Evolutionary conservation across 1,140 invertebrate species (phyloP).

Genomic region (Bicyclus anynana): DNA sequence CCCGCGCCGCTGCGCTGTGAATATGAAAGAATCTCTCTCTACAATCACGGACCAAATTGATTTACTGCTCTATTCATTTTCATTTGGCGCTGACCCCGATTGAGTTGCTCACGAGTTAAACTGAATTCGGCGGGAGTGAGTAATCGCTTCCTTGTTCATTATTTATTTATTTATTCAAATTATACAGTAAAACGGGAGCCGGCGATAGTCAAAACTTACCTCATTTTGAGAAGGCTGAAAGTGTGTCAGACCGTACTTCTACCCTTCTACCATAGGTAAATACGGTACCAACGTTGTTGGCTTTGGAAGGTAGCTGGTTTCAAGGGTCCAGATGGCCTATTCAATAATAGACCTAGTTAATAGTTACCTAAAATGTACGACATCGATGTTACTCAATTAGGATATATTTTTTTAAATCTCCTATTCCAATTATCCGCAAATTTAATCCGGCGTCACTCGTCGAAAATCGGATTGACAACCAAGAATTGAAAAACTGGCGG

Average conservation of each 20-base stretch:
- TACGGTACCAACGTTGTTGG: too few relatives aligned
- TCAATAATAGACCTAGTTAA: too few relatives aligned
- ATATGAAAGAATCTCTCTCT: conserved; percentile 12
- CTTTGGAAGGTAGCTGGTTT: too few relatives aligned
- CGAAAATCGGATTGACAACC: neutral
- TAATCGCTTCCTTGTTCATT: too few relatives aligned
- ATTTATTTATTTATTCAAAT: too few relatives aligned
- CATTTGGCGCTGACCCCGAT: neutral
- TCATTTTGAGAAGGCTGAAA: too few relatives aligned
- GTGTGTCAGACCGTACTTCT: too few relatives aligned
- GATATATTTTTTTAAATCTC: neutral
- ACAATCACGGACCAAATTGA: neutral
- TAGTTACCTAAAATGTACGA: too few relatives aligned
- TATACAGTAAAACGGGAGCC: too few relatives aligned
- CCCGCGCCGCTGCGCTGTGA: conserved; percentile 22
- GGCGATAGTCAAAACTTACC: too few relatives aligned
- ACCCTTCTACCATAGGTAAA: too few relatives aligned
- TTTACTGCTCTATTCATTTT: neutral
- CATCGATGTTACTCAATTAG: neutral
- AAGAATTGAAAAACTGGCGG: neutral
- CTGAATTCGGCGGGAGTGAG: neutral
- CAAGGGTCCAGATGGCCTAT: too few relatives aligned
- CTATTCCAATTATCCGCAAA: neutral
- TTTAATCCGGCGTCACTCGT: neutral
- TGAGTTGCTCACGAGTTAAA: neutral